Percentiles rank a stretch among this genome's conserved stretches.
These are phyloP conservation scores for Engraulis encrasicolus DNA, from an alignment of 2,113 vertebrate species.

Conservation along the genomic window DNA sequence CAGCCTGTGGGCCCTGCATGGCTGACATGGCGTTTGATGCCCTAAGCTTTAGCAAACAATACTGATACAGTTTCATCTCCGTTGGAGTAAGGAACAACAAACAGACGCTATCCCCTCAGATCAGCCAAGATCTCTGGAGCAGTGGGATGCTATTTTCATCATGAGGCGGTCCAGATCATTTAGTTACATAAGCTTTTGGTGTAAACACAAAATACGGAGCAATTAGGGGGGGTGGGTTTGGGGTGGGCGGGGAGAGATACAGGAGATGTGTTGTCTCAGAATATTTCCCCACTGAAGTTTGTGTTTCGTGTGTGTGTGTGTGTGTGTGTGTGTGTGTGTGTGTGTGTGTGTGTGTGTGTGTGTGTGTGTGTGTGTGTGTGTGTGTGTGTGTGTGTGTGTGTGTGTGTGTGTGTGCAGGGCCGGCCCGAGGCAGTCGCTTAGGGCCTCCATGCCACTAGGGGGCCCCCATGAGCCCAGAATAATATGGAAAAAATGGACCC, in stretches of 20 bases:
- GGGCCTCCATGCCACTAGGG: too few relatives aligned
- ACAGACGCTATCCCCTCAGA: background rate
- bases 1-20: too few relatives aligned
- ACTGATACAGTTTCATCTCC: background rate
- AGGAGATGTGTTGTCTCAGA: background rate
- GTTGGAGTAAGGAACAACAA: background rate
- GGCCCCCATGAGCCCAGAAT: too few relatives aligned
- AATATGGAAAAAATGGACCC: too few relatives aligned
- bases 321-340: slow-evolving; percentile 17
- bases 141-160: slow-evolving; percentile 5
- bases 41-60: background rate
- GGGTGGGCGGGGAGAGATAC: background rate
- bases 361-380: background rate
- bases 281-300: background rate
- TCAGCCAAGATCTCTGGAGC: background rate
- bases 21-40: background rate
- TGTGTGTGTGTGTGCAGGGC: slow-evolving; percentile 17
- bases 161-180: background rate
- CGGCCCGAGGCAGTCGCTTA: too few relatives aligned
- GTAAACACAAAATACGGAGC: background rate
- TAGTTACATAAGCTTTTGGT: background rate
- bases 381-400: slow-evolving; percentile 20
- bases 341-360: slow-evolving; percentile 20
- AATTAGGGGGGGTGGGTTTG: background rate
- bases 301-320: slow-evolving; percentile 15